Conservation (phyloP, 2,888 invertebrate genomes). For the Mesochorus sp. region DNA sequence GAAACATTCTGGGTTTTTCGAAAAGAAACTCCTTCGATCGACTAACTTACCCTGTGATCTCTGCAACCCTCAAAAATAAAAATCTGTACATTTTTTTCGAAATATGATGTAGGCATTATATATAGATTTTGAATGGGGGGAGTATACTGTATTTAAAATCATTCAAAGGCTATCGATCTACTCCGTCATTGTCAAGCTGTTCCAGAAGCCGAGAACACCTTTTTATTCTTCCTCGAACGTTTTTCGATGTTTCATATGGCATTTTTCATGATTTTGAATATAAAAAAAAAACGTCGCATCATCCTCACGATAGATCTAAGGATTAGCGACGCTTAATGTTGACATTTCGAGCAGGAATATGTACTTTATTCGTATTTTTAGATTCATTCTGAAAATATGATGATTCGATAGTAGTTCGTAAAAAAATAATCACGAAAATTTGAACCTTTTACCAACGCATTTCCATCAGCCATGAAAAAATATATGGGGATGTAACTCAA, state of each 20-base stretch:
- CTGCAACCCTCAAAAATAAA: neutral
- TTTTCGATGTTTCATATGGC: slow-evolving; percentile 17
- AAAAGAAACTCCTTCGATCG: too few relatives aligned
- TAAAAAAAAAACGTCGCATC: slow-evolving; percentile 43
- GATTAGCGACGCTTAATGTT: slow-evolving; percentile 19
- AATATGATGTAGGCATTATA: neutral
- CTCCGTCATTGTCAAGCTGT: slow-evolving; percentile 64
- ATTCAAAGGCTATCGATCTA: slow-evolving; percentile 65
- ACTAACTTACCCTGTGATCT: too few relatives aligned
- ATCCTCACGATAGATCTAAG: slow-evolving; percentile 20
- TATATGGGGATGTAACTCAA: too few relatives aligned
- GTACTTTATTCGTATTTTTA: slow-evolving; percentile 28
- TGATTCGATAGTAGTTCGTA: slow-evolving; percentile 4
- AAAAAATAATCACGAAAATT: neutral
- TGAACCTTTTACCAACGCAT: neutral
- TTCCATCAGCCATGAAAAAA: neutral
- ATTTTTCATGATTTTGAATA: slow-evolving; percentile 13
- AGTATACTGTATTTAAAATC: slow-evolving; percentile 42
- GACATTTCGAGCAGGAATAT: neutral
- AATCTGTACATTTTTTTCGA: neutral
- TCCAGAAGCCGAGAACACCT: slow-evolving; percentile 24
- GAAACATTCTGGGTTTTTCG: too few relatives aligned
- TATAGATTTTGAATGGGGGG: slow-evolving; percentile 18
- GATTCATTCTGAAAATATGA: neutral
- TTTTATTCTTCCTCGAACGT: slow-evolving; percentile 16